Conservation (phyloP, 2,113 vertebrate genomes). For the Labeo catla region DNA sequence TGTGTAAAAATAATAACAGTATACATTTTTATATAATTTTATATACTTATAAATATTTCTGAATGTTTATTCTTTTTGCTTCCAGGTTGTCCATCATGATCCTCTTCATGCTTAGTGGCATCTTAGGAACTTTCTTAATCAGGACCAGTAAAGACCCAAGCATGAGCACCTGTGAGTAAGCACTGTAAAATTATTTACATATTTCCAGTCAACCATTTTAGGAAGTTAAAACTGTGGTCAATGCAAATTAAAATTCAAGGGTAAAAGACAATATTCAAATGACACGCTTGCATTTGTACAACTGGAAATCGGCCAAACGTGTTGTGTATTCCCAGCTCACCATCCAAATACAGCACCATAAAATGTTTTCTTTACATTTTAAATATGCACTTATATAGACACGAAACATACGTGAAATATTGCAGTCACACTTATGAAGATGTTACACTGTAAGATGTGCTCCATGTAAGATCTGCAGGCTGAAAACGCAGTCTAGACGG, state of each 20-base stretch:
- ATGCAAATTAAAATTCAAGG: constrained; percentile 50
- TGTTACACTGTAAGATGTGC: not conserved
- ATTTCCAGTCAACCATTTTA: constrained; percentile 57
- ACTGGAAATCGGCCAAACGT: constrained; percentile 24
- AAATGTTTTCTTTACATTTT: not conserved
- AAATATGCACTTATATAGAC: not conserved
- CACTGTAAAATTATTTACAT: constrained; percentile 49
- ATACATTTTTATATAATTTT: too few relatives aligned
- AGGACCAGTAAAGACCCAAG: not conserved
- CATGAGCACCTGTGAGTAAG: constrained; percentile 30
- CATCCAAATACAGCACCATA: not conserved
- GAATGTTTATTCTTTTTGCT: too few relatives aligned
- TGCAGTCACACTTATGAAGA: constrained; percentile 7
- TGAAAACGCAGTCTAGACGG: constrained; percentile 44
- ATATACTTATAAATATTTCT: too few relatives aligned
- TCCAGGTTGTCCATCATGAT: not conserved
- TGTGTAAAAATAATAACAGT: too few relatives aligned
- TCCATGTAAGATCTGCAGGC: not conserved
- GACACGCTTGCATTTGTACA: constrained; percentile 27
- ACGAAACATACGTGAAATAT: not conserved
- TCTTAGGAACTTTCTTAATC: not conserved
- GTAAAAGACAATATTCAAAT: constrained; percentile 49
- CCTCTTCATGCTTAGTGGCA: not conserved
- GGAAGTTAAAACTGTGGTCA: constrained; percentile 56
- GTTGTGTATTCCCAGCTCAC: not conserved